Percentiles rank a stretch among this genome's conserved stretches.
These are phyloP conservation scores for Pangasius mekongensis DNA, from an alignment of 2,797 vertebrate species.

Conservation along the genomic window DNA sequence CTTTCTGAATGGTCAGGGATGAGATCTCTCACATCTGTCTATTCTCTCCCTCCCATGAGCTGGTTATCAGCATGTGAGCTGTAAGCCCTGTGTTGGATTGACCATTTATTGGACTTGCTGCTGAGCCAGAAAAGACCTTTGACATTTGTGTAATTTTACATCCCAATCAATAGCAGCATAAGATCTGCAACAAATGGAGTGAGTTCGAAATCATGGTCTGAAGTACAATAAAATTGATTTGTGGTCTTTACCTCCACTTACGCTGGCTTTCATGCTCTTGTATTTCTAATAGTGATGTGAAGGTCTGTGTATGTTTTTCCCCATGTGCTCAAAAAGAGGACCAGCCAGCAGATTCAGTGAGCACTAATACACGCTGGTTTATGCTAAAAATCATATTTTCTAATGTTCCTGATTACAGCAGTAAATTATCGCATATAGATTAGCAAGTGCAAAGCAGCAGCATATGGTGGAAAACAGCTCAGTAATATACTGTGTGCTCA, in stretches of 20 bases:
- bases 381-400: background rate
- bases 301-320: background rate
- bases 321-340: background rate
- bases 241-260: background rate
- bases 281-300: constrained; percentile 11
- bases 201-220: constrained; percentile 17
- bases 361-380: no score
- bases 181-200: constrained; percentile 35
- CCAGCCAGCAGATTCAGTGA: background rate
- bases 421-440: background rate
- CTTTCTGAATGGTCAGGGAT: background rate
- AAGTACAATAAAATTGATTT: constrained; percentile 44
- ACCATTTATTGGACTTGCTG: constrained; percentile 22
- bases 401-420: background rate
- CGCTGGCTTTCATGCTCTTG: background rate
- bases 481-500: background rate
- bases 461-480: background rate
- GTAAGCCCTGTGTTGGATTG: constrained; percentile 5
- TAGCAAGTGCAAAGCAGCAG: background rate
- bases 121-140: constrained; percentile 33
- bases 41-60: background rate
- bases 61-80: background rate
- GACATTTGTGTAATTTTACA: constrained; percentile 48
- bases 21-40: background rate
- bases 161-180: constrained; percentile 42